Base-by-base conservation (phyloP, 1,140 invertebrate species). In the Drosophila ohnishii region DNA sequence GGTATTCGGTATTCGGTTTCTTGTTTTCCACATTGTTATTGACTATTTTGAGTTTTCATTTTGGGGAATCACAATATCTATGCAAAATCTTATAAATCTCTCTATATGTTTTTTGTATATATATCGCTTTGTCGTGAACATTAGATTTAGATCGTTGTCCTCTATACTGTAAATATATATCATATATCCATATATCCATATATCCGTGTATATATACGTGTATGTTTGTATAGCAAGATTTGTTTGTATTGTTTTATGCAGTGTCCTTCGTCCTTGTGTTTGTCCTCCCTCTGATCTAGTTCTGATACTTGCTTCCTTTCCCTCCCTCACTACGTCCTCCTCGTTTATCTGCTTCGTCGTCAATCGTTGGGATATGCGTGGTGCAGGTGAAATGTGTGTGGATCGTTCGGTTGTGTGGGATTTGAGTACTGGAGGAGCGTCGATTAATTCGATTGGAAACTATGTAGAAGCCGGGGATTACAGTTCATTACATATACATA, bases 351-450 rank as follows among this genome's bases (percentile, higher is more conserved):
- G 44, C 40, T 50, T 51, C 40, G 19, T 51, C 42, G 28, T 88
- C 63, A 72, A 76, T 89, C 85, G 85, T 89, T 89, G 85, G 85
- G 85, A 89, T 89, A 89, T 89, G 85, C 85, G 72, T 88, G 82
- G 78, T 80, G 82, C 78, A 84, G 75, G 85, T 88, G 78, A 81
- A 71, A 76, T 51, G 45, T 60, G 59, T 73, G 69, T 80, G 82
- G 69, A 67, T 64, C 78, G 56, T 69, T 76, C 39, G 55, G 53
- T 66, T 59, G 48, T 58, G 25, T 44, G 58, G 28, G 30, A 19
- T 19, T 19, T 19, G 19, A 19, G 19, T 19, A 19, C 19, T 19
- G 19, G 19, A 19, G 19, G 19, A 19, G 19, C 19, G 1, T 37
- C 14, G 16, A 45, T 66, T 55, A n/a, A 71, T 71, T 70, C 64